Evolutionary conservation across 2,888 invertebrate species (phyloP), one percentile per base, ranked within the genome.

Genomic region (Caenorhabditis sulstoni): DNA sequence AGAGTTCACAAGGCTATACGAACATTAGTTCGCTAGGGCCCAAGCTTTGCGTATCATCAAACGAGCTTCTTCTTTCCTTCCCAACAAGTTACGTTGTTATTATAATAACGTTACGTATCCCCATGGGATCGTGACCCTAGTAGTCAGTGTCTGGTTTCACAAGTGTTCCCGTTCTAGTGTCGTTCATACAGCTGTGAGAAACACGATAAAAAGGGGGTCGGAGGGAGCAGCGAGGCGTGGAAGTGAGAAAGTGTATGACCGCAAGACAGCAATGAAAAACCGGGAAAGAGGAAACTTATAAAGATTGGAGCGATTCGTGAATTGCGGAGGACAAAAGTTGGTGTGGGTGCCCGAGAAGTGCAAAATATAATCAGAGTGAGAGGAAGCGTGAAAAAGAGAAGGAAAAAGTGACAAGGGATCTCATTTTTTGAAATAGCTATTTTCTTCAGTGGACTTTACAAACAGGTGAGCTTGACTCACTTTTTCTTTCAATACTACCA

Each of bases 81-180:
- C 12, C 22, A 39, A n/a, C 14, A 44, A 73, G 64, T 73, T 64
- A 64, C 73, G 58, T 64, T 64, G 57, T 64, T 64, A 73, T 73
- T 73, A 73, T 73, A 73, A 73, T 64, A 44, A 73, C 44, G 73
- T 73, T 73, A 73, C 73, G 44, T 47, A 44, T 44, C 23, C 64
- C 64, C 73, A 49, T 16, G 57, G 61, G 71, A 57, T 41, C 53
- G 22, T n/a, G 29, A 29, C 29, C 20, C 64, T 49, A 64, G 64
- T 64, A 73, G 73, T 73, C 55, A 58, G 50, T 47, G 16, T 16
- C 47, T 52, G 53, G 59, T 47, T 55, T 47, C 55, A 47, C 49
- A 61, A 53, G 55, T 41, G 62, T 71, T 62, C 71, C 23, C 55
- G 58, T 50, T 58, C 57, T 49, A 9, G 29, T 47, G 12, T 23